Evolutionary conservation across 2,113 vertebrate genomes (phyloP), one percentile per base, ranked within the genome.

Genomic region (Butastur rufipennis): DNA sequence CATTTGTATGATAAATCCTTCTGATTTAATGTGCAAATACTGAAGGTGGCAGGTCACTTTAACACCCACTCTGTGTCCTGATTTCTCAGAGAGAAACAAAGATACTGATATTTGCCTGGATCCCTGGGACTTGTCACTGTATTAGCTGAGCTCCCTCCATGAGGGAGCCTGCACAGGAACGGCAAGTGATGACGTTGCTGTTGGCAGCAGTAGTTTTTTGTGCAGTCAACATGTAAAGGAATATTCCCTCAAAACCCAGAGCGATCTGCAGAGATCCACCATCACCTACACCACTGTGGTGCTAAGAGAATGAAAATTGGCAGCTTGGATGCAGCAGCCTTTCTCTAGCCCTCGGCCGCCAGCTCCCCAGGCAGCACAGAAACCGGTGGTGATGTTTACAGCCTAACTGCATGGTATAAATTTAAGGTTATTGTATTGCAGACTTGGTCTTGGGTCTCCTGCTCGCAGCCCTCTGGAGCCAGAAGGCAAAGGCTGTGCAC

Each of bases 131-230:
- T 7, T 2, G 7, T 25, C 26, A 10, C 25, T 48, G 9, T 14
- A 10, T 13, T 23, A 59, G 36, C 62, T 92, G 79, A 91, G 82
- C 14, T 75, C 13, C 80, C 34, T 47, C 48, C 40, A 20, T 0
- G 1, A 65, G 47, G 36, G 40, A 92, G 11, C 75, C 73, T 25
- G 6, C 32, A 16, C 0, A 0, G 65, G 38, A 61, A 61, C 29
- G 6, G 27, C 45, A 47, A 56, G 25, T 21, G 45, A 34, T 73
- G 82, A 11, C 2, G 1, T 13, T 81, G 48, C 36, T 52, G 31
- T 40, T 58, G 53, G 63, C 63, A 87, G 68, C 7, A 3, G 38
- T 6, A 89, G 38, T n/a, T 91, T 73, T 31, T 53, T 40, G 31
- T n/a, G 25, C 36, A 68, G 31, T 58, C 56, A 31, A 14, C 22